Conservation (phyloP, 2,113 vertebrate species). For the Urocynchramus pylzowi region DNA sequence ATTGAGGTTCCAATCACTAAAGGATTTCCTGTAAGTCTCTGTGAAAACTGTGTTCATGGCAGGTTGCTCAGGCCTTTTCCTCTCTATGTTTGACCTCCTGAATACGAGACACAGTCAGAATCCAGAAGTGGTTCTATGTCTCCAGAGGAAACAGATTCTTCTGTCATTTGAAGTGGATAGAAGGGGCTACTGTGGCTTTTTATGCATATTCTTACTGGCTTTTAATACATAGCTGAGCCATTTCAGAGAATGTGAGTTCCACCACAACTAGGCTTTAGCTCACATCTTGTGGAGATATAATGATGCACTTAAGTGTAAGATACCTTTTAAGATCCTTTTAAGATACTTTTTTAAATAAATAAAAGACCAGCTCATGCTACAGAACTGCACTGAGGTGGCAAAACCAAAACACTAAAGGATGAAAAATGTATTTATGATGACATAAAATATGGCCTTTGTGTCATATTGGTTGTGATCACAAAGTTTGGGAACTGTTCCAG, state of each 20-base stretch:
- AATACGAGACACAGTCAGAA: not conserved
- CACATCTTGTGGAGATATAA: not conserved
- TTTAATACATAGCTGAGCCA: not conserved
- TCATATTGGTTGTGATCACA: not conserved
- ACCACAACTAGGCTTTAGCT: not conserved
- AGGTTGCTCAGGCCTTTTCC: not conserved
- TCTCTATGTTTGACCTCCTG: rapidly evolving
- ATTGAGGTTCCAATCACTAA: constrained; percentile 94
- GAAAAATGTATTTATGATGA: not conserved
- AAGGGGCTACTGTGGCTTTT: not conserved
- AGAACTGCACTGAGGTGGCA: not conserved
- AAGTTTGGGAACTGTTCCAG: not conserved
- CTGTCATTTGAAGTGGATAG: not conserved
- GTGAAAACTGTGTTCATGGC: not conserved
- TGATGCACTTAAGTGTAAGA: not conserved
- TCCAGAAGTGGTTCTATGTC: not conserved
- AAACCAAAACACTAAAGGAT: not conserved
- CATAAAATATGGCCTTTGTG: not conserved
- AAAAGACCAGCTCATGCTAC: not conserved
- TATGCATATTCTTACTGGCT: not conserved
- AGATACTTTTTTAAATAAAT: not conserved
- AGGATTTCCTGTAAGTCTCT: constrained; percentile 92
- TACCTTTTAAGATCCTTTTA: not conserved
- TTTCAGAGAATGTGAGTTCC: not conserved
- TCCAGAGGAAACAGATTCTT: not conserved